A percentile compares a stretch with the other conserved stretches of the same genome.
Conservation (phyloP, 1,140 invertebrate species). For the Ceratosolen solmsi region DNA sequence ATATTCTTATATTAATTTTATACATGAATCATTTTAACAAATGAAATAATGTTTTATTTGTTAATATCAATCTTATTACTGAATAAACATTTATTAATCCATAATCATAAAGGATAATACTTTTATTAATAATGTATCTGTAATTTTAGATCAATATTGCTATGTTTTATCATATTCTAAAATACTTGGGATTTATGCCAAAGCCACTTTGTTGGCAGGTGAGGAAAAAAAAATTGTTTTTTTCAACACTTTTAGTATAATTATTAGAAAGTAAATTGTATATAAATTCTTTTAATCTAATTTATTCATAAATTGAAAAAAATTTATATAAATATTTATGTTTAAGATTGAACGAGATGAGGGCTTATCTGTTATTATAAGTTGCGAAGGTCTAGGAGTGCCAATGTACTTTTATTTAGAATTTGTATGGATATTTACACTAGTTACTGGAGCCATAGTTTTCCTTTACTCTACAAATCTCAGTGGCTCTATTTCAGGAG, state of each 20-base stretch:
- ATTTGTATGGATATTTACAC: slow-evolving; percentile 79
- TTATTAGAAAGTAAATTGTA: not conserved
- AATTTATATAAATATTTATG: not conserved
- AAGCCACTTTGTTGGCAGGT: slow-evolving; percentile 68
- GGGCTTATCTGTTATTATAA: slow-evolving; percentile 78
- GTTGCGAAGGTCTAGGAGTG: slow-evolving; percentile 85
- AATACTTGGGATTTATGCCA: slow-evolving; percentile 65
- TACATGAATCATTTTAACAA: too few species aligned
- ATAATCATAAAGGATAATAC: not conserved
- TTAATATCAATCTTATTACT: not conserved
- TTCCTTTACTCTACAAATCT: slow-evolving; percentile 78
- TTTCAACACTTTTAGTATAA: not conserved
- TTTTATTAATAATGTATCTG: slow-evolving; percentile 29
- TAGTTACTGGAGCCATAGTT: slow-evolving; percentile 77
- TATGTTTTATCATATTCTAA: slow-evolving; percentile 74
- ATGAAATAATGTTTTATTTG: not conserved
- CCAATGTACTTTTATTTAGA: slow-evolving; percentile 85
- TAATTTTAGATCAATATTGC: slow-evolving; percentile 76
- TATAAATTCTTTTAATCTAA: not conserved
- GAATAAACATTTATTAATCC: not conserved
- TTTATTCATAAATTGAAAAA: not conserved
- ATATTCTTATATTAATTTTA: slow-evolving; percentile 5
- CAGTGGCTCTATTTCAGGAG: slow-evolving; percentile 81
- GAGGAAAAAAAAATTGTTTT: slow-evolving; percentile 32
- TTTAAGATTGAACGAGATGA: slow-evolving; percentile 78